Evolutionary conservation across 2,797 vertebrate species (phyloP).

Genomic region (Galagoides demidoff): DNA sequence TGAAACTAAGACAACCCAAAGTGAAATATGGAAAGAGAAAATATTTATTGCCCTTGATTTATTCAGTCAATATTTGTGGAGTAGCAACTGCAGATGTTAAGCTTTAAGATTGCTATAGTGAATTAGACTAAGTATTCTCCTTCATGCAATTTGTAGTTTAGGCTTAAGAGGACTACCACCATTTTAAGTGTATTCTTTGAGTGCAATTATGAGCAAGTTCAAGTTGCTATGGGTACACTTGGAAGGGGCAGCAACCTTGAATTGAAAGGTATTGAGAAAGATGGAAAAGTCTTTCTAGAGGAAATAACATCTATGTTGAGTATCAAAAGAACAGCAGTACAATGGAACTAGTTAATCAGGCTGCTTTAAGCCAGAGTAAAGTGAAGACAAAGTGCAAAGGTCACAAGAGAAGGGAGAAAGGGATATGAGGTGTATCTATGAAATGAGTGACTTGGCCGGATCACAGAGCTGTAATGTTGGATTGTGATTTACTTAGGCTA

Average conservation of each 20-base stretch:
- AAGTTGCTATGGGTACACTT: background rate
- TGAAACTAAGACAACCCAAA: background rate
- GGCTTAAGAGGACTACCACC: background rate
- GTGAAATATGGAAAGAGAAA: background rate
- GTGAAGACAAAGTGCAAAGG: background rate
- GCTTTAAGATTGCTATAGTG: background rate
- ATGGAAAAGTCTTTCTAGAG: background rate
- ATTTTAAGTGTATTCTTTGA: background rate
- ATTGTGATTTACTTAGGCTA: background rate
- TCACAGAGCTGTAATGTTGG: background rate
- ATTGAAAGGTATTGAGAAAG: background rate
- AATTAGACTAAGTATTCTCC: background rate
- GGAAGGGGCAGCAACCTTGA: background rate
- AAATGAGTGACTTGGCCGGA: background rate
- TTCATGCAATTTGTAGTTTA: background rate
- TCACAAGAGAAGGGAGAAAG: background rate
- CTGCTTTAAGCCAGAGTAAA: background rate
- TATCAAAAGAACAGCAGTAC: background rate
- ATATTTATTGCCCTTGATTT: background rate
- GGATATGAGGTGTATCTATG: background rate
- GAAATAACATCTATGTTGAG: background rate
- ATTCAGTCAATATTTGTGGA: background rate
- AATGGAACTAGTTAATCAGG: background rate
- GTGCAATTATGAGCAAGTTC: background rate
- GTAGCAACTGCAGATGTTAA: background rate